Evolutionary conservation across 1,140 invertebrate species (phyloP), one percentile per base, ranked within the genome.

Genomic region (Scaptomyza pallida): DNA sequence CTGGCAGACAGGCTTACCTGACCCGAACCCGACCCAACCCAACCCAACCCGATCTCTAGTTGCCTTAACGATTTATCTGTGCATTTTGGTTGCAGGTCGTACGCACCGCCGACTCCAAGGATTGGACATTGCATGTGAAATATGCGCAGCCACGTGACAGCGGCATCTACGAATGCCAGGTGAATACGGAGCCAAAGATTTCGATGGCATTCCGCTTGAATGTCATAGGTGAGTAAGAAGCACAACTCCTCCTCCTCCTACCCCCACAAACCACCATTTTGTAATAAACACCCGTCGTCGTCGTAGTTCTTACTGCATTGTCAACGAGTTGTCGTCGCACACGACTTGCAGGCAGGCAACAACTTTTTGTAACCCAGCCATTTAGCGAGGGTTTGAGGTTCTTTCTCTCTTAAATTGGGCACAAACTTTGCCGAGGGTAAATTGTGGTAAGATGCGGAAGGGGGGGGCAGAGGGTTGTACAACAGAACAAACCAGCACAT

Each of bases 41-140:
- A 21, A 26, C n/a, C 26, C 2, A 13, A 19, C 26, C 17, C 16
- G 6, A 43, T 19, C 26, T 43, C 10, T 41, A 30, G 21, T 19
- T 44, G 56, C 16, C 33, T 48, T 47, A 47, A 62, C 57, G 63
- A 76, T 76, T 85, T 85, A 78, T 86, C 65, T 74, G 57, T 68
- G 35, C 72, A 65, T 76, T 63, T 45, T 47, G 23, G 35, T 62
- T 95, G 90, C 94, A 96, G 93, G 96, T 97, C 69, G 96, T 96
- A 76, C 94, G 95, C 91, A 95, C 95, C 75, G 95, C 96, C 82
- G 96, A 96, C 90, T 96, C 95, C 23, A 96, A 97, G 86, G 97
- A 98, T 92, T 98, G 97, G 97, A 97, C 96, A 57, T 92, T 98
- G 68, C 96, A 97, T 92, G 97, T 98, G 89, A 97, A 97, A 92